phyloP scores from a whole-genome alignment of 2,888 invertebrate species.

The Amiota communis region DNA sequence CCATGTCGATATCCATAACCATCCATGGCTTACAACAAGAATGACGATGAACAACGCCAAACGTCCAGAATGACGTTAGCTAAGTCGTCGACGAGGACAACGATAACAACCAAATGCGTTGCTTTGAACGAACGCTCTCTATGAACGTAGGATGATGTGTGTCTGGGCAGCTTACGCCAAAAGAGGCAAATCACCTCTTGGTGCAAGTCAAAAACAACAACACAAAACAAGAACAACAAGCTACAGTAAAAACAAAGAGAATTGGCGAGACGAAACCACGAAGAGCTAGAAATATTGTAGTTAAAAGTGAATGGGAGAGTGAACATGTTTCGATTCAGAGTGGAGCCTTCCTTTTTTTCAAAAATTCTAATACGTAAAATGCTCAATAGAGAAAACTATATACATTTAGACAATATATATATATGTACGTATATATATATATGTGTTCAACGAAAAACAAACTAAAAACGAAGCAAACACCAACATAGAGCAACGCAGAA shows the following conservation, averaged over 20 bases:
- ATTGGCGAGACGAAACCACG: too few species aligned
- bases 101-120: slow-evolving; percentile 54
- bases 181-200: slow-evolving; percentile 4
- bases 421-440: slow-evolving; percentile 24
- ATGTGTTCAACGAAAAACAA: slow-evolving; percentile 45
- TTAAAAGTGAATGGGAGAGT: too few species aligned
- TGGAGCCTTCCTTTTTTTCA: slow-evolving; percentile 51
- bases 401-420: too few species aligned
- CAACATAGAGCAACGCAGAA: slow-evolving; percentile 16
- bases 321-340: too few species aligned
- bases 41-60: slow-evolving; percentile 40
- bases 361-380: slow-evolving; percentile 68
- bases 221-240: background rate
- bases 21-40: slow-evolving; percentile 34
- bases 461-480: slow-evolving; percentile 33
- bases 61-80: slow-evolving; percentile 38
- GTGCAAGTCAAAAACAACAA: slow-evolving; percentile 2
- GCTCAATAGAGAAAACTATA: slow-evolving; percentile 66
- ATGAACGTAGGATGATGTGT: slow-evolving; percentile 33
- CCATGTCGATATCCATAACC: slow-evolving; percentile 24
- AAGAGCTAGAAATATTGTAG: too few species aligned
- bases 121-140: slow-evolving; percentile 33
- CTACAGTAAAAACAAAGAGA: too few species aligned
- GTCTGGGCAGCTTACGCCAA: background rate
- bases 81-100: slow-evolving; percentile 44